phyloP scores from a whole-genome alignment of 2,113 vertebrate species.

The Cercocebus atys region DNA sequence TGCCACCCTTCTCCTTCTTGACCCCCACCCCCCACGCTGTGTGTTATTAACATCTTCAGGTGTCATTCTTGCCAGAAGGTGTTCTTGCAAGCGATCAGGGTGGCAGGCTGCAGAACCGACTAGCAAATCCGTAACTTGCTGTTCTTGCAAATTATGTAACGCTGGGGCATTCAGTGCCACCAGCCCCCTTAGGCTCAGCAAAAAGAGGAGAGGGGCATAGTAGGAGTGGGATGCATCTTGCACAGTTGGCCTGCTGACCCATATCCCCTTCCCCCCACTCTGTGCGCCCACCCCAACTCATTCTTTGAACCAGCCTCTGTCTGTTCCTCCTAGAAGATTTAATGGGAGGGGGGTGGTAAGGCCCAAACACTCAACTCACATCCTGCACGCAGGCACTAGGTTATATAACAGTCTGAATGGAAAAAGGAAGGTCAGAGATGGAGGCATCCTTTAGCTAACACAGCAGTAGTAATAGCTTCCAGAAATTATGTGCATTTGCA shows the following conservation, averaged over 20 bases:
- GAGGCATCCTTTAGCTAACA: constrained; percentile 77
- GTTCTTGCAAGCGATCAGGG: constrained; percentile 67
- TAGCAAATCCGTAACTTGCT: constrained; percentile 76
- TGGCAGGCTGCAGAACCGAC: constrained; percentile 67
- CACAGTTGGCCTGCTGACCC: constrained; percentile 84
- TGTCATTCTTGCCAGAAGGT: constrained; percentile 71
- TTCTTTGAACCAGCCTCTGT: constrained; percentile 15
- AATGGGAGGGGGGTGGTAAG: constrained; percentile 54
- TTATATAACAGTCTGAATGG: constrained; percentile 86
- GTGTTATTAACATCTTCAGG: constrained; percentile 73
- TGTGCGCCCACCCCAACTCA: neutral
- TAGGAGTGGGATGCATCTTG: constrained; percentile 43
- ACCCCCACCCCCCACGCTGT: neutral
- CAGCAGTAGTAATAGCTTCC: constrained; percentile 76
- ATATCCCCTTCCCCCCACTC: constrained; percentile 57
- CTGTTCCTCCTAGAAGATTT: constrained; percentile 41
- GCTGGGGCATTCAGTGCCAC: constrained; percentile 44
- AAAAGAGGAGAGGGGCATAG: neutral
- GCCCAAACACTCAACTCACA: constrained; percentile 77
- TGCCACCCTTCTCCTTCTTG: neutral
- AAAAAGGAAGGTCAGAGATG: constrained; percentile 82
- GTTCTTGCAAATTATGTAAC: constrained; percentile 83
- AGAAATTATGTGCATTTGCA: constrained; percentile 61
- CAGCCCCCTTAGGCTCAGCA: constrained; percentile 40
- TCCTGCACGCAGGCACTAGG: constrained; percentile 79